Evolutionary conservation across 2,888 invertebrate genomes (phyloP).

Genomic region (Limnephilus marmoratus): DNA sequence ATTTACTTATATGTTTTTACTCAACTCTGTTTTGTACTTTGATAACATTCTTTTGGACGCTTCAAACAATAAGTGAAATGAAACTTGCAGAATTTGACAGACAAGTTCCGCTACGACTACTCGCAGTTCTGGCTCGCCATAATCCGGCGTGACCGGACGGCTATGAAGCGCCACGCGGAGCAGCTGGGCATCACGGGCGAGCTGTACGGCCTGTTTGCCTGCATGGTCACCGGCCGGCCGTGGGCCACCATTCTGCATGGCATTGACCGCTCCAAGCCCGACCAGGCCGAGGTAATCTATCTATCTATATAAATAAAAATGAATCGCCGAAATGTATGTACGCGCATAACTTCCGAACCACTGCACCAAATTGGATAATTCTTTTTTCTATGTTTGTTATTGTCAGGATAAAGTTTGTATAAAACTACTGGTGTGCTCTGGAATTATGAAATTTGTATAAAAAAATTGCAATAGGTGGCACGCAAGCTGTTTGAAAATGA

Average conservation of each 20-base stretch:
- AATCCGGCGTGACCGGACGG: conserved; percentile 86
- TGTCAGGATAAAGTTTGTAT: no score
- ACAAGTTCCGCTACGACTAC: conserved; percentile 93
- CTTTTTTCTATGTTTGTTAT: no score
- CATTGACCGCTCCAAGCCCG: conserved; percentile 84
- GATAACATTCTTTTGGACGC: background rate
- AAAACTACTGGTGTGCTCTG: no score
- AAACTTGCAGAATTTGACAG: conserved; percentile 76
- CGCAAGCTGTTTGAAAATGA: no score
- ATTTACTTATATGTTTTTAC: background rate
- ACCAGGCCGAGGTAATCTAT: conserved; percentile 83
- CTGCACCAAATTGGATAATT: no score
- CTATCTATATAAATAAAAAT: no score
- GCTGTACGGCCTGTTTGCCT: conserved; percentile 92
- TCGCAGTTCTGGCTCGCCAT: conserved; percentile 96
- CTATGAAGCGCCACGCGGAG: conserved; percentile 87
- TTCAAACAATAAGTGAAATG: background rate
- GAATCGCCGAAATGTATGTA: no score
- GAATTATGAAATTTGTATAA: no score
- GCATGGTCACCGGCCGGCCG: conserved; percentile 96
- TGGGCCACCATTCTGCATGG: conserved; percentile 95
- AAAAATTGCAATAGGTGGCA: no score
- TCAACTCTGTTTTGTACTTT: background rate
- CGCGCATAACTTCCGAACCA: no score
- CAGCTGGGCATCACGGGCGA: conserved; percentile 90